Evolutionary conservation across 2,113 vertebrate genomes (phyloP).

Genomic region (Gnathonemus longibarbis): DNA sequence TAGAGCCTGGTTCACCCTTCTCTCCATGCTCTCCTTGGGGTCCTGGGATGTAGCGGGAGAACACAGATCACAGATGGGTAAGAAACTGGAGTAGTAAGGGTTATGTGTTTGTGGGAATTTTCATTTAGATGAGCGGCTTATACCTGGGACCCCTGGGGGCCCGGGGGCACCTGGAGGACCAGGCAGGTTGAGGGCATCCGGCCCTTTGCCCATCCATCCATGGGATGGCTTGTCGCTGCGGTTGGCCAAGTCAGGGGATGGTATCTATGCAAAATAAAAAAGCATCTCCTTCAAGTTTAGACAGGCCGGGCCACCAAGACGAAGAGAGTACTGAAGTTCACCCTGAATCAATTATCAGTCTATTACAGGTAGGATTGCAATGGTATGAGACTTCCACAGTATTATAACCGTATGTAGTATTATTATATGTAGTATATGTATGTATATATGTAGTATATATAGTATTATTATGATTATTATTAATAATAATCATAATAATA

Average conservation of each 20-base stretch:
- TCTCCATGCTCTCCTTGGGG: constrained; percentile 56
- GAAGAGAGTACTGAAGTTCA: neutral
- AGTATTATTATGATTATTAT: neutral
- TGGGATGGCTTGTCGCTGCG: constrained; percentile 54
- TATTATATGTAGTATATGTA: too few relatives aligned
- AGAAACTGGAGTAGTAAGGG: neutral
- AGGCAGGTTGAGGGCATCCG: constrained; percentile 23
- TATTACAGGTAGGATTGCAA: neutral
- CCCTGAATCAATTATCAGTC: neutral
- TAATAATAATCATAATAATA: neutral
- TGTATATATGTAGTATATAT: neutral
- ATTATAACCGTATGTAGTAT: neutral
- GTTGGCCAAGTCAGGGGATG: constrained; percentile 47
- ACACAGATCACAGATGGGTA: neutral
- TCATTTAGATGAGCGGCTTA: neutral
- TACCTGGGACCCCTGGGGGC: constrained; percentile 60
- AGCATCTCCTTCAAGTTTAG: neutral
- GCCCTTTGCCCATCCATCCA: constrained; percentile 44
- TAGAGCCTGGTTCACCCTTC: constrained; percentile 49
- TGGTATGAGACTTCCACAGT: neutral
- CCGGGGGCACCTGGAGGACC: constrained; percentile 53
- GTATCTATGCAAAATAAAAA: constrained; percentile 29
- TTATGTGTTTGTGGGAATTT: neutral
- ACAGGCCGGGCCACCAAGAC: neutral
- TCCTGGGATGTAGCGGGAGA: constrained; percentile 36